Evolutionary conservation across 2,797 vertebrate genomes (phyloP).

Genomic region (Sternarchorhynchus goeldii): DNA sequence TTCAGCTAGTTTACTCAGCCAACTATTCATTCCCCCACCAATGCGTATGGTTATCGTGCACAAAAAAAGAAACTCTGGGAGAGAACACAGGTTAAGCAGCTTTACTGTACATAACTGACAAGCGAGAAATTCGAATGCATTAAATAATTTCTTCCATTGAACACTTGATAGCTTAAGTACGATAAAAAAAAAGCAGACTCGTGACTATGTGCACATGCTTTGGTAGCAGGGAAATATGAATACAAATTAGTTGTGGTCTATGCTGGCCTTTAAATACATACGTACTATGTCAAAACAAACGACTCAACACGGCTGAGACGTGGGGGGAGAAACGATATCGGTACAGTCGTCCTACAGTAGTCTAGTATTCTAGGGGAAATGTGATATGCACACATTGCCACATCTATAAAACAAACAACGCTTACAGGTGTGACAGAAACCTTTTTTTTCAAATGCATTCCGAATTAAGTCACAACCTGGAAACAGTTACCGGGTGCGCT

Average conservation of each 20-base stretch:
- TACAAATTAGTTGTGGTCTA: no score
- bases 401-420: slow-evolving; percentile 14
- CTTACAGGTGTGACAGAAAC: background rate
- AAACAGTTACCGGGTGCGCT: background rate
- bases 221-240: no score
- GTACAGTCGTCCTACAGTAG: background rate
- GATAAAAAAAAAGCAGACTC: no score
- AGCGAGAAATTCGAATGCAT: no score
- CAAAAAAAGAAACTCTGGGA: background rate
- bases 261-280: no score
- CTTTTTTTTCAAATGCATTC: slow-evolving; percentile 5
- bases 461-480: background rate
- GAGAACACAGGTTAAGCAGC: background rate
- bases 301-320: no score
- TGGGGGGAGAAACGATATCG: background rate
- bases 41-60: background rate
- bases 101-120: background rate
- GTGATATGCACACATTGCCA: background rate
- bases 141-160: no score
- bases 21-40: slow-evolving; percentile 1
- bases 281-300: no score
- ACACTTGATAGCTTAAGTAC: no score
- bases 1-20: slow-evolving; percentile 49
- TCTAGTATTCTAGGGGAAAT: no score
- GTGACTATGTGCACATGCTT: no score